Conservation (phyloP, 1,140 invertebrate species). For the Helicoverpa zea region DNA sequence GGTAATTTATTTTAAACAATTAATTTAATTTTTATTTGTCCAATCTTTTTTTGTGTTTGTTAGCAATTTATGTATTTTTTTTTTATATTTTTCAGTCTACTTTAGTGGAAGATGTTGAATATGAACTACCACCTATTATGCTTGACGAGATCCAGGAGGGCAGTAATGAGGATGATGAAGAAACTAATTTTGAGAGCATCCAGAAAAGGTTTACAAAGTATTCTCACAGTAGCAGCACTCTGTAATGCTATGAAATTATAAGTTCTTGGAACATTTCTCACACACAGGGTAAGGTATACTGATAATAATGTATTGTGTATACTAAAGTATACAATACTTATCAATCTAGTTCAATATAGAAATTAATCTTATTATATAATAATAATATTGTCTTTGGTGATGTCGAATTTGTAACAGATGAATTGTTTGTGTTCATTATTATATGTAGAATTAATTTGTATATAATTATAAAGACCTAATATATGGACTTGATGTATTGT, state of each 20-base stretch:
- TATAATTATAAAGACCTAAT: conserved; percentile 11
- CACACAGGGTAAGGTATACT: conserved; percentile 34
- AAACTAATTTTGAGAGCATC: conserved; percentile 64
- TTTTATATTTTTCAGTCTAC: conserved; percentile 66
- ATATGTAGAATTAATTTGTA: neutral
- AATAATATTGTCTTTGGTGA: no score
- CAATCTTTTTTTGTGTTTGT: neutral
- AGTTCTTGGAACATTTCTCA: conserved; percentile 40
- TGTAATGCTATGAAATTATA: conserved; percentile 55
- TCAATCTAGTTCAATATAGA: neutral
- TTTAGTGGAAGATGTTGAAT: conserved; percentile 61
- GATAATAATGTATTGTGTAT: neutral
- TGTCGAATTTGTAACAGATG: neutral
- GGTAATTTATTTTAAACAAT: conserved; percentile 50
- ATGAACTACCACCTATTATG: conserved; percentile 71
- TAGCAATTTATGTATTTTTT: conserved; percentile 11
- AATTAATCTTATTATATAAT: no score
- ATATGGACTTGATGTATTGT: neutral
- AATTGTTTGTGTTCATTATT: neutral
- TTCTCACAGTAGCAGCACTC: conserved; percentile 74
- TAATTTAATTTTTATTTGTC: neutral
- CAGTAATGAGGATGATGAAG: conserved; percentile 77
- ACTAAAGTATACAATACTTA: neutral
- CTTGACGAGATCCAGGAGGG: conserved; percentile 79
- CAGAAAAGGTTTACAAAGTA: conserved; percentile 70